Evolutionary conservation across 2,888 invertebrate species (phyloP), one percentile per base, ranked within the genome.

Genomic region (Napeogenes inachia): DNA sequence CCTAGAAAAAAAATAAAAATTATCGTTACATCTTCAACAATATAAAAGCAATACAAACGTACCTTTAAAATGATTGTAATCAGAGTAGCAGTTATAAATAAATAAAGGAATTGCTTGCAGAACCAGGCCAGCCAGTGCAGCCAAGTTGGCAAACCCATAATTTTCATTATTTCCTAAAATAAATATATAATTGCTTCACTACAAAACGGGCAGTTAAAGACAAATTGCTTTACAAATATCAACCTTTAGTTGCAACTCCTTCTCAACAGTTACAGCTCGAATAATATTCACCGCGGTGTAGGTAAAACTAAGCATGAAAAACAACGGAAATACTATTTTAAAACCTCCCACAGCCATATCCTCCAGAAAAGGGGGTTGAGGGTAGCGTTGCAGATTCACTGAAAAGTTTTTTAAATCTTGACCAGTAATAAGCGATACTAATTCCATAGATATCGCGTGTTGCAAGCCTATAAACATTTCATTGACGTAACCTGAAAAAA

Each of bases 81-180:
- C 0, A 93, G 71, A 13, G 90, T 69, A 0, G 93, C 87, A 0
- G 94, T 92, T 47, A 95, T 77, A 0, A 93, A 70, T 61, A 95
- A 88, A 75, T 94, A 94, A 4, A 94, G 70, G 69, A 96, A 93
- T 61, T 94, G 94, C 77, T 96, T 95, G 54, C 94, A 87, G 81
- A 96, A 97, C 96, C 97, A 97, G 2, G 96, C 96, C 0, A 92
- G 79, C 97, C 97, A 97, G 74, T 97, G 95, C 68, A 97, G 85
- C 94, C 95, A 96, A 60, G 94, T 94, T 45, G 93, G 92, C 38
- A 98, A 85, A 2, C 98, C 98, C 95, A 97, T 97, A 85, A 97
- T 96, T 90, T 96, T 97, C 96, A 97, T 95, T 0, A 96, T 94
- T 91, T 97, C 97, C 94, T 97, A 83, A 68, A 21, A 82, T 79